Base-by-base conservation (phyloP, 1,140 invertebrate species). In the Apis cerana region DNA sequence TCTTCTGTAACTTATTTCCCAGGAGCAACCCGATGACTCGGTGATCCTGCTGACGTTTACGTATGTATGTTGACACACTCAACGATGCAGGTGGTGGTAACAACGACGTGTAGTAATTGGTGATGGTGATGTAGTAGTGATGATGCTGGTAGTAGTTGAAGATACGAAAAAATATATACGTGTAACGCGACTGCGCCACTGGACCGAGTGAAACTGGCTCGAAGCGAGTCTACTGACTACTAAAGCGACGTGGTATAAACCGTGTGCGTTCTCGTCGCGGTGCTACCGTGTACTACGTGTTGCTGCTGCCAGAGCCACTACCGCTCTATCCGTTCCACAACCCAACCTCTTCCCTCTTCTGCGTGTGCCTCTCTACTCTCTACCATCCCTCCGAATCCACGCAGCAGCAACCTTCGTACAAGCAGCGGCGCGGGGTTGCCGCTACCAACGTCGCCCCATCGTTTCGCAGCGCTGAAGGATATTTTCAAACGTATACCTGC, bases 261-360 rank as follows among this genome's bases (percentile, higher is more conserved):
- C 61, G 84, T 74, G 71, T 69, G 62, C 43, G 61, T 75, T 69
- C 77, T 85, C 70, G 72, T 78, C 87, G 80, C 79, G 69, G 86
- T 70, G 83, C 71, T 88, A 81, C 74, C 78, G 86, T 85, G 65
- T 87, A 87, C 86, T 87, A 88, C 86, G 86, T 88, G 86, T 88
- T 88, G 86, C 86, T 88, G 82, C 82, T 75, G 75, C 43, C 78
- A 67, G 71, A 81, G 75, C 71, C 65, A 82, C 84, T 86, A 21
- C 54, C 75, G 83, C 80, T 80, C 78, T 70, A 48, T 75, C 65
- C 71, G 75, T 75, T 86, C 72, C 81, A 21, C 80, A 9, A 43
- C 61, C 68, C 33, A 13, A 62, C 61, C 61, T 62, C 68, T 59
- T 56, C 72, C 69, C 58, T 69, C 72, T 70, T 50, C 56, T 68